These are phyloP conservation scores for Melitaea athalia DNA, from an alignment of 2,888 invertebrate species.

Conservation along the genomic window DNA sequence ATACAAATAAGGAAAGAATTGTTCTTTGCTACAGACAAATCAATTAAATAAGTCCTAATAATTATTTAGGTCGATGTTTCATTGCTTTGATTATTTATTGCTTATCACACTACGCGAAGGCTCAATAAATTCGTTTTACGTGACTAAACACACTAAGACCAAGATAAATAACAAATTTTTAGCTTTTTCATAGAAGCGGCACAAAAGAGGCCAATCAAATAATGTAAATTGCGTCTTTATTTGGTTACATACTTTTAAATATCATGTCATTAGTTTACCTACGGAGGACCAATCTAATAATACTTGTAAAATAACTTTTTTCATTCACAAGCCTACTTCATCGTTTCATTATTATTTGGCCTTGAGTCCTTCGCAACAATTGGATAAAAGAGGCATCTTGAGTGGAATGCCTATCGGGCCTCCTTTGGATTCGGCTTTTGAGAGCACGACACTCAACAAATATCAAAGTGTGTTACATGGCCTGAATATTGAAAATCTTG, in stretches of 20 bases:
- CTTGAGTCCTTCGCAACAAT: slow-evolving; percentile 56
- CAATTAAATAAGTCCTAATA: slow-evolving; percentile 14
- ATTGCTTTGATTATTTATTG: slow-evolving; percentile 25
- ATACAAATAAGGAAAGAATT: neutral
- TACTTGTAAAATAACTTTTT: slow-evolving; percentile 27
- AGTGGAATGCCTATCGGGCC: slow-evolving; percentile 55
- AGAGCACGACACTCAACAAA: slow-evolving; percentile 60
- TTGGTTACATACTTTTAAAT: slow-evolving; percentile 20
- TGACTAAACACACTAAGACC: slow-evolving; percentile 30
- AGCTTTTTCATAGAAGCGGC: slow-evolving; percentile 23
- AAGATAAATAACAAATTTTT: slow-evolving; percentile 29
- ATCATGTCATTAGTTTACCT: slow-evolving; percentile 5
- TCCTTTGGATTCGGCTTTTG: slow-evolving; percentile 56
- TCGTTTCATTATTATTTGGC: slow-evolving; percentile 47
- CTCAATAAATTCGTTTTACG: slow-evolving; percentile 29
- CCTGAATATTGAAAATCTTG: slow-evolving; percentile 68
- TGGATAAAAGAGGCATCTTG: slow-evolving; percentile 63
- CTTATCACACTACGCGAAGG: slow-evolving; percentile 18
- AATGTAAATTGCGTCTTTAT: slow-evolving; percentile 30
- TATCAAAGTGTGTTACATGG: slow-evolving; percentile 61
- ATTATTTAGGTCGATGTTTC: slow-evolving; percentile 19
- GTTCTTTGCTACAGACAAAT: neutral
- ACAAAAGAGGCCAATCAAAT: slow-evolving; percentile 28
- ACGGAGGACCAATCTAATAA: neutral
- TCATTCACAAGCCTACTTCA: slow-evolving; percentile 34